Conservation (phyloP, 2,888 invertebrate species). For the Tenthredo notha region DNA sequence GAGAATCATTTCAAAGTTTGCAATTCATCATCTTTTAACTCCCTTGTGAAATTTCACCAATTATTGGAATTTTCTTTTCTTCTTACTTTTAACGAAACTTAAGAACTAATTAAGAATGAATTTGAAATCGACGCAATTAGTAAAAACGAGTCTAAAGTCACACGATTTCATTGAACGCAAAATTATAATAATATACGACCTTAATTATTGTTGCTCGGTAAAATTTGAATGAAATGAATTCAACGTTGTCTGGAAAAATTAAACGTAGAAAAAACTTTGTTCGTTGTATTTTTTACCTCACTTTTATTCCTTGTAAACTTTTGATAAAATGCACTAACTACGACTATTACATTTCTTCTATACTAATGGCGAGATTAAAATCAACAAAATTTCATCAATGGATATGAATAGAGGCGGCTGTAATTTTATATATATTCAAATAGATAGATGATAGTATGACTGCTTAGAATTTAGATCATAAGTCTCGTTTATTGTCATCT, state of each 20-base stretch:
- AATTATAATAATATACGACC: neutral
- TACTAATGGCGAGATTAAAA: neutral
- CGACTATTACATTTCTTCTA: neutral
- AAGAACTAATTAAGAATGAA: no score
- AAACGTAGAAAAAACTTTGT: neutral
- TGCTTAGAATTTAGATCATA: neutral
- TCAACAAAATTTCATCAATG: neutral
- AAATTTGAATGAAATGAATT: slow-evolving; percentile 1
- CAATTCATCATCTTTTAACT: neutral
- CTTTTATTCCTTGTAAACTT: neutral
- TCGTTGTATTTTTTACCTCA: neutral
- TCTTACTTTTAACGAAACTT: neutral
- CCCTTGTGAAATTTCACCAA: neutral
- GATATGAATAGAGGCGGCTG: neutral
- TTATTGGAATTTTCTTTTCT: neutral
- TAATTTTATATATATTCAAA: neutral
- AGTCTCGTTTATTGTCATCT: slow-evolving; percentile 10
- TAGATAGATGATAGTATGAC: neutral
- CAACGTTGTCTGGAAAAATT: neutral
- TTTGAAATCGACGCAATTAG: neutral
- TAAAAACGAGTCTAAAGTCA: neutral
- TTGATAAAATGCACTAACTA: neutral
- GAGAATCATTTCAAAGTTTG: neutral
- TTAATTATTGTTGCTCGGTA: neutral
- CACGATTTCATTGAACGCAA: neutral